Base-by-base conservation (phyloP, 2,888 invertebrate species). In the Graphium colonna region DNA sequence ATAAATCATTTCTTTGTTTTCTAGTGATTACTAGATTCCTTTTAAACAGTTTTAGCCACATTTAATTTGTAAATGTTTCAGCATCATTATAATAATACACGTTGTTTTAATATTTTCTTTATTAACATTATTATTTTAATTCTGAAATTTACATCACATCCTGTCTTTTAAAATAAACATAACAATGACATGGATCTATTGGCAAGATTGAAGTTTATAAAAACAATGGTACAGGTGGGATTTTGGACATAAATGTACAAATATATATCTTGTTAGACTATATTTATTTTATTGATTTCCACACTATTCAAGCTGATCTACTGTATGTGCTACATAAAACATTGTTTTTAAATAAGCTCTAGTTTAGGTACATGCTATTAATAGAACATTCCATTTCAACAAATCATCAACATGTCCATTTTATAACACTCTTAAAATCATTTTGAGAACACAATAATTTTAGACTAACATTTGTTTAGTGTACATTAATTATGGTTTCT, bases 161-260 rank as follows among this genome's bases (percentile, higher is more conserved):
- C 49, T 50, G 45, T 50, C 50, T 50, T 54, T 54, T 50, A 54
- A 50, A 50, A 45, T 50, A 45, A 50, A 36, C 10, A 41, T 40
- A 15, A 45, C 39, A 50, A 54, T 41, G 50, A 54, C 41, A 44
- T 51, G 55, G 59, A 62, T 66, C 59, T 68, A 68, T 62, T 71
- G 78, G 78, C 79, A 80, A 79, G 79, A 77, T 65, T 51, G 59
- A 63, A 59, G 53, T 67, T 63, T 62, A 48, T 58, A 60, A 67
- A 62, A 67, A 68, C 65, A 67, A 61, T 58, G 55, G 58, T 63
- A 69, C 54, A 73, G 78, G 78, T 81, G 79, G 79, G 80, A 71
- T 67, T 62, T 60, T 62, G 17, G 67, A 67, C 60, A 66, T 76
- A 79, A 78, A 74, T 77, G 76, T 78, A 62, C 58, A 60, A 68